phyloP scores from a whole-genome alignment of 2,888 invertebrate genomes.

The Cataglyphis altisquamis region DNA sequence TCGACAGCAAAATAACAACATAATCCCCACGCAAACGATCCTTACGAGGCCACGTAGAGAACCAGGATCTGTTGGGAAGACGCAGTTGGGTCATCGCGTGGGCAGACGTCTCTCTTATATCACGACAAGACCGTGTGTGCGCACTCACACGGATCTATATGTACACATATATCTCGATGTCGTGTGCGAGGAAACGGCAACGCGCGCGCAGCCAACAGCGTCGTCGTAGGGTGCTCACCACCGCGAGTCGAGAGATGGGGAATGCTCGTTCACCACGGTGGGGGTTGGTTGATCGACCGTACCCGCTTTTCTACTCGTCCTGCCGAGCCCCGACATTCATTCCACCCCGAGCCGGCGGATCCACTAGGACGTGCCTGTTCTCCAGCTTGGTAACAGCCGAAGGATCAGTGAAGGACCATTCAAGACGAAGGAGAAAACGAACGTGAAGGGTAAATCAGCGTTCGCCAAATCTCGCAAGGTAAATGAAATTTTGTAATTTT shows the following conservation, averaged over 20 bases:
- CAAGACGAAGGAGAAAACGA: background rate
- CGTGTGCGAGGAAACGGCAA: constrained; percentile 29
- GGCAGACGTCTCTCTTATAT: constrained; percentile 61
- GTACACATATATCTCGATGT: background rate
- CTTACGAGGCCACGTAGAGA: constrained; percentile 3
- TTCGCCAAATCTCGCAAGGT: constrained; percentile 51
- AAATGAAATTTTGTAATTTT: constrained; percentile 47
- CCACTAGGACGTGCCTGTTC: constrained; percentile 55
- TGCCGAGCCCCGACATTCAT: constrained; percentile 73
- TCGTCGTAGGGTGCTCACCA: constrained; percentile 60
- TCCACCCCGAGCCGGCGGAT: constrained; percentile 70
- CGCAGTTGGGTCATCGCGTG: constrained; percentile 71
- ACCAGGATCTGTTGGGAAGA: constrained; percentile 51
- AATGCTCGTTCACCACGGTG: constrained; percentile 60
- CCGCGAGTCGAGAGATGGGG: constrained; percentile 56
- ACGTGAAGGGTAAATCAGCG: background rate
- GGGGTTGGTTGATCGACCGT: constrained; percentile 78
- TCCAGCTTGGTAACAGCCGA: constrained; percentile 29
- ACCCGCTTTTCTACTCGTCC: constrained; percentile 74
- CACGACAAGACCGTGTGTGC: constrained; percentile 38
- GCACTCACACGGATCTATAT: background rate
- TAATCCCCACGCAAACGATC: constrained; percentile 12
- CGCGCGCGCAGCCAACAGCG: constrained; percentile 47
- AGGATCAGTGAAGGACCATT: background rate
- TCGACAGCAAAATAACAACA: constrained; percentile 49